Evolutionary conservation across 2,797 vertebrate species (phyloP), one percentile per base, ranked within the genome.

Genomic region (Phrynocephalus guinanensis): DNA sequence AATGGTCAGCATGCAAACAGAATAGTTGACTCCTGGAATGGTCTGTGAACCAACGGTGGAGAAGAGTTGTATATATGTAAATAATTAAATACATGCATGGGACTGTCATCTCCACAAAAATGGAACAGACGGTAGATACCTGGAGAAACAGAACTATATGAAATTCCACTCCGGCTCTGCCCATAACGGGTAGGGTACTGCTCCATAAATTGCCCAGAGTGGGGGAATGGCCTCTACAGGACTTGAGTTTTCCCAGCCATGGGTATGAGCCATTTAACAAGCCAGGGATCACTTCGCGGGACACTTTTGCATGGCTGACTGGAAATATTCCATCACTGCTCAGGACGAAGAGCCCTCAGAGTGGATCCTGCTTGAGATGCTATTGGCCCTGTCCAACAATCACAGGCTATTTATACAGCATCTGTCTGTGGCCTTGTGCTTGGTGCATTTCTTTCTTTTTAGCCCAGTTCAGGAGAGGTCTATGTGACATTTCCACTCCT

Each of bases 371-470:
- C 0, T 56, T 82, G 82, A 71, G 30, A 90, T 44, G 60, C 79
- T 86, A 86, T 71, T 71, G 52, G 89, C 24, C 26, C 26, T 24
- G 68, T 2, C 82, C 68, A 92, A 66, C 71, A 81, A 5, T 73
- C n/a, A 88, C 67, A 85, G 1, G 79, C 1, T 33, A 26, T 33
- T 66, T 52, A 73, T 3, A 1, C 13, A 44, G 52, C 20, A 15
- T 63, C 3, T 26, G 7, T 77, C 88, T 30, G 1, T 3, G 83
- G 24, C 3, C 72, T 38, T 76, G 8, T 0, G 79, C 22, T 67
- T 63, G 3, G 44, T 1, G 87, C 5, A 8, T 4, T 1, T 0
- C 56, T 52, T 60, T 28, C 20, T 73, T 2, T 44, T 68, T 79
- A 86, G 52, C 28, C 71, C 52, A 91, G 71, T 1, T 6, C 60